These are phyloP conservation scores for Myrmecophaga tridactyla DNA, from an alignment of 2,113 vertebrate species.

Conservation along the genomic window DNA sequence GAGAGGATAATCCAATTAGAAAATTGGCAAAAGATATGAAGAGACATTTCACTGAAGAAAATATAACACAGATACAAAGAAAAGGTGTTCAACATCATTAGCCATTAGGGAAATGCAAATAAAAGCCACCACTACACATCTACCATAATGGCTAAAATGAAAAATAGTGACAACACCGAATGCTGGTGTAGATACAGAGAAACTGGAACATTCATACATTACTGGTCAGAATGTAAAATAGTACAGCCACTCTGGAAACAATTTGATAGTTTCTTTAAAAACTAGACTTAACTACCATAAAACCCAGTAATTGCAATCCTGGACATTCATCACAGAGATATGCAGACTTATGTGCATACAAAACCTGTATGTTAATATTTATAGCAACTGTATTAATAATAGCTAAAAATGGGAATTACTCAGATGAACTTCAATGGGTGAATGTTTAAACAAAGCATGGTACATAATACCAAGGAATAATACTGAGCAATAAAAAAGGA, in stretches of 20 bases:
- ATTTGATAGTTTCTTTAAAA: constrained; percentile 10
- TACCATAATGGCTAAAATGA: neutral
- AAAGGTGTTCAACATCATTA: neutral
- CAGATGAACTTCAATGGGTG: neutral
- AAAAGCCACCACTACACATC: neutral
- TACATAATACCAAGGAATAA: neutral
- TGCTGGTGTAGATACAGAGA: neutral
- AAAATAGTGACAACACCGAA: neutral
- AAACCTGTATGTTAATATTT: neutral
- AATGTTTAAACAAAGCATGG: neutral
- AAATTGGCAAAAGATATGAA: constrained; percentile 13
- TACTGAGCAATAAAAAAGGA: neutral
- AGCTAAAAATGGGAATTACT: neutral
- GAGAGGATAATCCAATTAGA: constrained; percentile 24
- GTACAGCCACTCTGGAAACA: neutral
- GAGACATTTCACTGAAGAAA: no score
- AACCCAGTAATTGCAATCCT: neutral
- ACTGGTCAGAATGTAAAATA: neutral
- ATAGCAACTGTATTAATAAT: neutral
- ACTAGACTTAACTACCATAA: neutral
- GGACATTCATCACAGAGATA: constrained; percentile 20
- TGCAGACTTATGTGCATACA: neutral
- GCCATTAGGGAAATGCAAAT: neutral
- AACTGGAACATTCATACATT: neutral
- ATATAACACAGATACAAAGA: neutral